Percentiles rank a stretch among this genome's conserved stretches.
phyloP scores from a whole-genome alignment of 2,888 invertebrate species.

The Euclidia mi region DNA sequence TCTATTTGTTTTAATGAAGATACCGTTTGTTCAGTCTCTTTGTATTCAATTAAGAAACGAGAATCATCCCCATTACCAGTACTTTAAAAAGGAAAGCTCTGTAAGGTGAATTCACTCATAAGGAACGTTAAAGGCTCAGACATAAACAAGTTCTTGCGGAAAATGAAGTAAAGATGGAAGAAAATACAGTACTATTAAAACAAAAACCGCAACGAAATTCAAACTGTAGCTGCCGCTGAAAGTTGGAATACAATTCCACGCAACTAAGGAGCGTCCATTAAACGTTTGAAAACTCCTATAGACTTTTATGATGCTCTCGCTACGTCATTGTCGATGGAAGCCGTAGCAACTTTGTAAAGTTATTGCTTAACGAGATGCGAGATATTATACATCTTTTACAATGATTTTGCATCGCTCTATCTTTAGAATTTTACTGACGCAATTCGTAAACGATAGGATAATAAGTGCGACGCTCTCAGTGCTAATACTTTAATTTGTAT shows the following conservation, averaged over 20 bases:
- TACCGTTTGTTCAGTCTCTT: conserved; percentile 12
- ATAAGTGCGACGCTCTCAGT: too few relatives aligned
- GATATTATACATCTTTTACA: conserved; percentile 41
- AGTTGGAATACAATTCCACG: conserved; percentile 60
- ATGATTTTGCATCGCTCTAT: conserved; percentile 29
- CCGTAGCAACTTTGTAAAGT: conserved; percentile 68
- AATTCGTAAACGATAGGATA: too few relatives aligned
- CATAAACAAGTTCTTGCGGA: conserved; percentile 27
- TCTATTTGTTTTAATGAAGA: conserved; percentile 14
- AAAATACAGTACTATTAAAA: conserved; percentile 41
- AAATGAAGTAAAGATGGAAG: conserved; percentile 32
- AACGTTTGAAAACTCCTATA: conserved; percentile 64
- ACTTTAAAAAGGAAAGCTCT: conserved; percentile 13
- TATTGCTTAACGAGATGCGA: conserved; percentile 56
- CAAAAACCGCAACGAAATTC: conserved; percentile 52
- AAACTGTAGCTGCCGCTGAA: conserved; percentile 51
- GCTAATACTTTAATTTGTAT: too few relatives aligned
- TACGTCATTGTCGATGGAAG: conserved; percentile 61
- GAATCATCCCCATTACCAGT: conserved; percentile 7
- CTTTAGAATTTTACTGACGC: too few relatives aligned
- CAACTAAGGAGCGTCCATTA: conserved; percentile 62
- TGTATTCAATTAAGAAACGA: conserved; percentile 12
- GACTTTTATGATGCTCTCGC: conserved; percentile 71
- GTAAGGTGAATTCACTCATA: conserved; percentile 28
- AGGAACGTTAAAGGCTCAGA: conserved; percentile 18